These are phyloP conservation scores for Amphiprion ocellaris DNA, from an alignment of 2,113 vertebrate genomes.

Conservation along the genomic window DNA sequence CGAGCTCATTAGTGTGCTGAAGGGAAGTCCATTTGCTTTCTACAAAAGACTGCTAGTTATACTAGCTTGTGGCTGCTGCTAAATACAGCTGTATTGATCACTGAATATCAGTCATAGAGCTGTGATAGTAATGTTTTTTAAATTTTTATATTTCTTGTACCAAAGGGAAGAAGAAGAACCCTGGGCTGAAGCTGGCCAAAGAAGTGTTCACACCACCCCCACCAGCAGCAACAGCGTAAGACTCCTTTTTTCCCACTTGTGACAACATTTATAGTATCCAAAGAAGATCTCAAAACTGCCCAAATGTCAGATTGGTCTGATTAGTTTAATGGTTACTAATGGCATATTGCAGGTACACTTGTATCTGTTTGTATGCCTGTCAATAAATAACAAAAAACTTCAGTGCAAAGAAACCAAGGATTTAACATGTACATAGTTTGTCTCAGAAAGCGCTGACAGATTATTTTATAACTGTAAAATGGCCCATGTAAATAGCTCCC, in stretches of 20 bases:
- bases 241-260: neutral
- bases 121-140: neutral
- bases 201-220: slow-evolving; percentile 92
- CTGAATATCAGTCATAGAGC: too few species aligned
- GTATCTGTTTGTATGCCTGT: neutral
- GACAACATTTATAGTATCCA: neutral
- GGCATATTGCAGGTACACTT: neutral
- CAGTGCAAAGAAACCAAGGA: neutral
- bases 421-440: neutral
- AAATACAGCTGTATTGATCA: slow-evolving; percentile 17
- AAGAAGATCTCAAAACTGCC: neutral
- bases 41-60: neutral
- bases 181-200: slow-evolving; percentile 93
- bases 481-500: too few species aligned
- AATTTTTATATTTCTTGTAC: slow-evolving; percentile 18
- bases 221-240: slow-evolving; percentile 92
- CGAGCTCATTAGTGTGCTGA: neutral
- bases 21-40: slow-evolving; percentile 3
- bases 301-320: too few species aligned
- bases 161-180: slow-evolving; percentile 89
- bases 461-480: too few species aligned
- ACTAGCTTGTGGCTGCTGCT: neutral
- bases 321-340: too few species aligned
- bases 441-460: too few species aligned
- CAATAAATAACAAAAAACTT: neutral